These are phyloP conservation scores for Drosophila acutilabella DNA, from an alignment of 2,888 invertebrate genomes.

Conservation along the genomic window DNA sequence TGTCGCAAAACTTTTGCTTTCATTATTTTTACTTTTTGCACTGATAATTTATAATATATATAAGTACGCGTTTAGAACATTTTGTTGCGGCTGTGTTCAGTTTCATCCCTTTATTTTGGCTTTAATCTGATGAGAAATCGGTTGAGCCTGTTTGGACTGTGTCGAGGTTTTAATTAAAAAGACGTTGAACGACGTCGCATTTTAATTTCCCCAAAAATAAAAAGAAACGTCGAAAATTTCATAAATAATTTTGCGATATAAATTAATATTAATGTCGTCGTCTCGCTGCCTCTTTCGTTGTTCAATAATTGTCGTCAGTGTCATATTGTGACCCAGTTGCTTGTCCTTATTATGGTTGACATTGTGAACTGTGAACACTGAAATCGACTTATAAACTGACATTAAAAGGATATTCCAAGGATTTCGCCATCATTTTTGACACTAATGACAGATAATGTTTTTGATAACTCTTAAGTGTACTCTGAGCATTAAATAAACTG, in stretches of 20 bases:
- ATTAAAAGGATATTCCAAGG: slow-evolving; percentile 66
- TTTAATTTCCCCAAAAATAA: slow-evolving; percentile 61
- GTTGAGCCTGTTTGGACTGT: slow-evolving; percentile 6
- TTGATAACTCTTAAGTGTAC: slow-evolving; percentile 4
- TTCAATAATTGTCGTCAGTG: slow-evolving; percentile 44
- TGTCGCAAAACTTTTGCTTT: slow-evolving; percentile 77
- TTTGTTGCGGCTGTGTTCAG: slow-evolving; percentile 31
- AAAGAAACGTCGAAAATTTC: slow-evolving; percentile 52
- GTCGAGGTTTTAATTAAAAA: slow-evolving; percentile 66
- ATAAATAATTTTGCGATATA: slow-evolving; percentile 63
- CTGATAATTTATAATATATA: slow-evolving; percentile 55
- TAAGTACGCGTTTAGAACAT: slow-evolving; percentile 15
- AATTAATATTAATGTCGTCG: slow-evolving; percentile 77
- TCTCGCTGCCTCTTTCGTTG: slow-evolving; percentile 25
- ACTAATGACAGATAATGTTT: slow-evolving; percentile 73
- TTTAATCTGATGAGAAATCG: slow-evolving; percentile 32
- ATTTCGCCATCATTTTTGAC: slow-evolving; percentile 54
- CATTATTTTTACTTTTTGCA: slow-evolving; percentile 44
- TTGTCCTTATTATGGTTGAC: slow-evolving; percentile 46
- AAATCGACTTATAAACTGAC: slow-evolving; percentile 56
- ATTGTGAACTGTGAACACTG: slow-evolving; percentile 48
- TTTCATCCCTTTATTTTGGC: not conserved
- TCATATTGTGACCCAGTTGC: slow-evolving; percentile 19
- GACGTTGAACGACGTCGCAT: slow-evolving; percentile 53
- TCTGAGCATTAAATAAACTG: not conserved